Evolutionary conservation across 2,113 vertebrate genomes (phyloP), one percentile per base, ranked within the genome.

Genomic region (Struthio camelus): DNA sequence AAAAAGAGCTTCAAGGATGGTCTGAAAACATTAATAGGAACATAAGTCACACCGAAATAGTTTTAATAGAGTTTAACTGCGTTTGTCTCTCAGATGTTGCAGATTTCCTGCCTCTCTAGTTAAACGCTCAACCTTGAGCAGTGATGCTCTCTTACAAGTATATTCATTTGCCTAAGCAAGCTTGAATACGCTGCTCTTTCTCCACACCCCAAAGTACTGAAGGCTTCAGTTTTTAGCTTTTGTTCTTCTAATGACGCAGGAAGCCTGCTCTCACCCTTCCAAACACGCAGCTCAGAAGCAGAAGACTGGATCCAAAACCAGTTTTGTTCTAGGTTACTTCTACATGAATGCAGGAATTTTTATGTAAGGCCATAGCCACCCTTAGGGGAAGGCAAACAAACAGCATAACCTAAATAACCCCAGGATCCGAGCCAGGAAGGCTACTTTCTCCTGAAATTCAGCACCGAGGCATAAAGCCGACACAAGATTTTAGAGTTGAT

Each of bases 401-500:
- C 1, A 3, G 67, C 81, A 70, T 28, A 48, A 17, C 44, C 0
- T 0, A 62, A 66, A 78, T 13, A 73, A 70, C 38, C 15, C 18
- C 1, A 0, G 12, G 62, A 42, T 34, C 1, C 10, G 1, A 54
- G 73, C 38, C 5, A 0, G 61, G 80, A 42, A 0, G 13, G 14
- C 20, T 2, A 7, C 58, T 14, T 32, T 44, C 72, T 58, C 51
- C 51, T 2, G 4, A 28, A 51, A 38, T 3, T 2, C 30, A 5
- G 56, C 58, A 38, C 67, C 12, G 24, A 38, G 53, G 54, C 80
- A 84, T 2, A 2, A 73, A 89, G 10, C 50, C 46, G 4, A 23
- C 0, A 0, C 16, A 22, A 71, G n/a, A 6, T 0, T 38, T 20
- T 42, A 30, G 38, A 36, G 59, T 82, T 17, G 25, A 75, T 15